Evolutionary conservation across 2,113 vertebrate species (phyloP).

Genomic region (Chaetops frenatus): DNA sequence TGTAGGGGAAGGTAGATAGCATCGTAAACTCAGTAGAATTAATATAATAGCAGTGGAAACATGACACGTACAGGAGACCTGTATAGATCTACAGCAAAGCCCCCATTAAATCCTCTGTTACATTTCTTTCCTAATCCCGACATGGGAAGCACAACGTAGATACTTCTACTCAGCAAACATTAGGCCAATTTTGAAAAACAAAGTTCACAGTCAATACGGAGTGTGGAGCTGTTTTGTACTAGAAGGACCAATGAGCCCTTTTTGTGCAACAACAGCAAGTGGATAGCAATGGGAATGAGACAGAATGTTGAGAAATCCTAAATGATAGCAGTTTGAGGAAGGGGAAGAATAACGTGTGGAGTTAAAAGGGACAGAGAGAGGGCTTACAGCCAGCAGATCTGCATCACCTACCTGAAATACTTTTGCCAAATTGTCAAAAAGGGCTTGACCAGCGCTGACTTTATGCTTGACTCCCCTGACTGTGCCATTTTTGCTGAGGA

Average conservation of each 20-base stretch:
- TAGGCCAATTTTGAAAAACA: not conserved
- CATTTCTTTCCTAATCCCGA: not conserved
- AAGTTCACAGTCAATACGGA: not conserved
- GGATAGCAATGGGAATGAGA: not conserved
- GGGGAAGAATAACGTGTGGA: not conserved
- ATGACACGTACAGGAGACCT: not conserved
- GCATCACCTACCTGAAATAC: constrained; percentile 80
- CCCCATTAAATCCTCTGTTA: not conserved
- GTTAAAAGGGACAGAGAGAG: not conserved
- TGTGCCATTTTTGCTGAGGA: constrained; percentile 96
- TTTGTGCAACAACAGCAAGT: not conserved
- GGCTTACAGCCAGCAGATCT: not conserved
- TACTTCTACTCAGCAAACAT: not conserved
- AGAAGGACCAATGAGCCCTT: not conserved
- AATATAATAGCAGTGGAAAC: not conserved
- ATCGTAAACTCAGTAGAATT: not conserved
- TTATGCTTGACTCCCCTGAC: constrained; percentile 95
- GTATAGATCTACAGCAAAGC: not conserved
- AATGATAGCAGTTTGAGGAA: not conserved
- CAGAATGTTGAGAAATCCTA: not conserved
- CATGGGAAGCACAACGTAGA: not conserved
- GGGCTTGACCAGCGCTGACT: constrained; percentile 93
- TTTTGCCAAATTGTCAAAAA: constrained; percentile 88
- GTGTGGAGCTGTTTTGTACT: not conserved
- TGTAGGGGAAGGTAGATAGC: not conserved